A percentile compares a stretch with the other conserved stretches of the same genome.
Evolutionary conservation across 2,797 vertebrate genomes (phyloP).

Genomic region (Myotis daubentonii): DNA sequence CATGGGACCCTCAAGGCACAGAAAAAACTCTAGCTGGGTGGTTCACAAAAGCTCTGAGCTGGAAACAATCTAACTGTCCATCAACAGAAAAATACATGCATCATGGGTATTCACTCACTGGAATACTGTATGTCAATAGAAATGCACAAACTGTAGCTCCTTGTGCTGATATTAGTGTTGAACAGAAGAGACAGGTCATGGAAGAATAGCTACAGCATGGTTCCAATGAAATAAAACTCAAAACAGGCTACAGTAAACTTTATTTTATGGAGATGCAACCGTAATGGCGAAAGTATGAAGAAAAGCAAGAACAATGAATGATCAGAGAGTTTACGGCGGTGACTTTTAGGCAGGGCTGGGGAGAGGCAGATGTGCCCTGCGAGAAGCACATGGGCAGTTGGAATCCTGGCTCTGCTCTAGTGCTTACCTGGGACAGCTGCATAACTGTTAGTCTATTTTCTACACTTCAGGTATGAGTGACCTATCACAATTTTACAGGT

Average conservation of each 20-base stretch:
- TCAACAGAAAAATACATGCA: neutral
- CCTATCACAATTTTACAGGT: neutral
- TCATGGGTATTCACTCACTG: neutral
- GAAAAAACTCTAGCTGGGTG: neutral
- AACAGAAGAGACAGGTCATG: neutral
- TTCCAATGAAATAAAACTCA: neutral
- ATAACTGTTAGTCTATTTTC: neutral
- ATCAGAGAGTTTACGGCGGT: neutral
- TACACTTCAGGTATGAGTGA: no score
- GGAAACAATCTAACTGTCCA: neutral
- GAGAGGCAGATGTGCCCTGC: neutral
- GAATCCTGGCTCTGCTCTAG: neutral
- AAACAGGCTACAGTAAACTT: neutral
- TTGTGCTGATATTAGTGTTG: fast-evolving
- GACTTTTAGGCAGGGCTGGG: neutral
- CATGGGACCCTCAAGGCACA: neutral
- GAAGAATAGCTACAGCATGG: no score
- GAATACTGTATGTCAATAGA: neutral
- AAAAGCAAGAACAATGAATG: neutral
- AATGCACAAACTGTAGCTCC: fast-evolving
- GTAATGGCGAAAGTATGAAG: neutral
- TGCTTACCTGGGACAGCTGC: neutral
- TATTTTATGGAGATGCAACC: neutral
- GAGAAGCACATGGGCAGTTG: neutral
- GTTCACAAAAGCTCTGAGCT: neutral